Base-by-base conservation (phyloP, 1,140 invertebrate genomes). In the Drosophila albomicans region DNA sequence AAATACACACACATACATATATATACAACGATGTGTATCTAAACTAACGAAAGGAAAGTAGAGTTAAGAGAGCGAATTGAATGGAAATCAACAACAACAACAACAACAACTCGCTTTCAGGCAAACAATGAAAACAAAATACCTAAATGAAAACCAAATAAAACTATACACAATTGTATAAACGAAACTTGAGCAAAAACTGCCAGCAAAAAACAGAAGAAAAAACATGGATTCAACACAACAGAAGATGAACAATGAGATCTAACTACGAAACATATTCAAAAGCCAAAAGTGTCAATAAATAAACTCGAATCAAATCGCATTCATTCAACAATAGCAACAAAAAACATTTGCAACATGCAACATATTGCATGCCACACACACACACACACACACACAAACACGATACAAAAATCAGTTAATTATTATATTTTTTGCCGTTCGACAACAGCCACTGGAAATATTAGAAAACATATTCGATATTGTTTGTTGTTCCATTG, bases 281-380 rank as follows among this genome's bases (percentile, higher is more conserved):
- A 65, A 57, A 56, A 35, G 28, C 51, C 63, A 66, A 66, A 65
- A 73, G 48, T 51, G 38, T 67, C 56, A 67, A 66, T 6, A 59
- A 49, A 49, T 15, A 20, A 49, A 68, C 25, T 54, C 35, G 41
- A 46, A 43, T 54, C 41, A 46, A 74, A 57, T 64, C 15, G 46
- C 8, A 43, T 38, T 56, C 30, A 38, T 32, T 16, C n/a, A 43
- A 66, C 66, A 28, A 30, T 20, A 6, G 16, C 56, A 38, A 51
- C 13, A 61, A 20, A 20, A 20, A 20, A 20, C 20, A 20, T 20
- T 20, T 41, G 56, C 15, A 28, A 28, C 15, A 20, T 65, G 52
- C 62, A 52, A 52, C 41, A 59, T 13, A 32, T 54, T 54, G 51
- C 28, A 61, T 16, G 7, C 45, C 15, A 61, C 45, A 61, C 15